These are phyloP conservation scores for Drosophila picticornis DNA, from an alignment of 2,888 invertebrate species.

Conservation along the genomic window DNA sequence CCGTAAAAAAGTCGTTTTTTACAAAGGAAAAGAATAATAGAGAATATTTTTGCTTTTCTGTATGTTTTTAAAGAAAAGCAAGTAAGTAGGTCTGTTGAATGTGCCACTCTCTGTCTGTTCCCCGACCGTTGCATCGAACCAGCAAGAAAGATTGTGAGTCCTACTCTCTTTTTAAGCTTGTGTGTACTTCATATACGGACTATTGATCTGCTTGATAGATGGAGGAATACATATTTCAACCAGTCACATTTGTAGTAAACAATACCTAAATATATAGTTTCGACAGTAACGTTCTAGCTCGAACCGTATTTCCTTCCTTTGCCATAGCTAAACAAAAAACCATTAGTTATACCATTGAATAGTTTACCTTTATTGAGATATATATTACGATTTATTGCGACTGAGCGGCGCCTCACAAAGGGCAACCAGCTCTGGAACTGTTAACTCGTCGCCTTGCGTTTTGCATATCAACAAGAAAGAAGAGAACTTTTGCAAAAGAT, in stretches of 20 bases:
- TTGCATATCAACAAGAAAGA: conserved; percentile 42
- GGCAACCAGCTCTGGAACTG: conserved; percentile 32
- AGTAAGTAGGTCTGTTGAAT: background rate
- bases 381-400: conserved; percentile 25
- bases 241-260: background rate
- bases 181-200: background rate
- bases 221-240: background rate
- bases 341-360: background rate
- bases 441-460: conserved; percentile 12
- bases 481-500: conserved; percentile 22
- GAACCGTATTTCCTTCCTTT: background rate
- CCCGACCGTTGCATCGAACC: background rate
- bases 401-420: conserved; percentile 44
- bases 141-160: background rate
- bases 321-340: background rate
- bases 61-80: background rate
- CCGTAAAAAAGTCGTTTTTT: background rate
- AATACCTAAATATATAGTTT: background rate
- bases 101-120: background rate
- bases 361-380: conserved; percentile 12
- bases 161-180: background rate
- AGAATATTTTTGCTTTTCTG: background rate
- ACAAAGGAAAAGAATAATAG: background rate
- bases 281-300: background rate
- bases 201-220: background rate